Evolutionary conservation across 1,140 invertebrate species (phyloP), one percentile per base, ranked within the genome.

Genomic region (Drosophila kurseongensis): DNA sequence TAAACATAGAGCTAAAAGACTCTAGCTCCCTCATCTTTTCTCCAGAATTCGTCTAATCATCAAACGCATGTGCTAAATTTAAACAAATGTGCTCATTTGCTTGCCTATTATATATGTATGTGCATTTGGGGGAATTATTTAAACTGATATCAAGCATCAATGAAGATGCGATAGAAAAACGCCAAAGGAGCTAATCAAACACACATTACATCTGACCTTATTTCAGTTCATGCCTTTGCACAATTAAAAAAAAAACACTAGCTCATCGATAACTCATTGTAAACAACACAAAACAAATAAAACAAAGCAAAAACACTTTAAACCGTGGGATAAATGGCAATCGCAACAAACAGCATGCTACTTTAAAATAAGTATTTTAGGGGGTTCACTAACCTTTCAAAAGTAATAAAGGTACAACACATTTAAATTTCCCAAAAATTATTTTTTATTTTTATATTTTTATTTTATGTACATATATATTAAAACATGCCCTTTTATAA

Each of bases 1-100:
- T 27, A 45, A 29, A 6, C 45, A 47, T 27, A 38, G 36, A 66
- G 45, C 36, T 61, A 45, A 61, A 66, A 38, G 47, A 18, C 23
- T 44, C 18, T 41, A 57, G 23, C 44, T 16, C 44, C 7, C 14
- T 47, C 32, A 23, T 41, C 48, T 38, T 44, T 47, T 44, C 65
- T 68, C 65, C 65, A 44, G 32, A 52, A 66, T 66, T 63, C 50
- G 61, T 68, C 57, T 85, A 80, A 79, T 85, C 80, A 75, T 85
- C 80, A 85, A 85, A 78, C 81, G 78, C 74, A 81, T 85, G 74
- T 59, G 81, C 82, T 85, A 81, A 67, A 85, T 75, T 85, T 85
- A 85, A 85, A 85, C 78, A 80, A 85, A 69, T 76, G 50, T 48
- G 67, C 61, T 56, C 59, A 80, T 85, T 81, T 63, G 63, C 65